These are phyloP conservation scores for Corythornis cristatus DNA, from an alignment of 2,113 vertebrate species.

Conservation along the genomic window DNA sequence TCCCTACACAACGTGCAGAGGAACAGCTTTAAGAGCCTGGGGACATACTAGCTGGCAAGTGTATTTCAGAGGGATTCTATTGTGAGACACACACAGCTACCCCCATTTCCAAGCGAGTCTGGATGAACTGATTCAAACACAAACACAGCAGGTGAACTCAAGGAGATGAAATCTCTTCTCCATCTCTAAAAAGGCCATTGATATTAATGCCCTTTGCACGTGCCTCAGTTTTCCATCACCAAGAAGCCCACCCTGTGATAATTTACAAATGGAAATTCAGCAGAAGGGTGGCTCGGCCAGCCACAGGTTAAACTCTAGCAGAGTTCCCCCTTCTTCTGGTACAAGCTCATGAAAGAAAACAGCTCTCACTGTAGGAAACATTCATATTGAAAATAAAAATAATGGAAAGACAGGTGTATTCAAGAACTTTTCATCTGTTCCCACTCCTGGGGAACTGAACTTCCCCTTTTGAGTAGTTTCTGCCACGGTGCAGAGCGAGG, in stretches of 20 bases:
- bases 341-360: neutral
- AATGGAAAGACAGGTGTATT: neutral
- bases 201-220: fast-evolving
- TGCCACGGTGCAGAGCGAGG: neutral
- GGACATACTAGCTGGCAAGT: neutral
- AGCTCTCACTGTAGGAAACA: neutral
- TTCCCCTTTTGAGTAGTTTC: neutral
- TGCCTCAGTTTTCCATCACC: neutral
- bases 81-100: neutral
- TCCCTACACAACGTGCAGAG: neutral
- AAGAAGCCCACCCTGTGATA: neutral
- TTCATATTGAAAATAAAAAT: neutral
- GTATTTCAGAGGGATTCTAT: neutral
- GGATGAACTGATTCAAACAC: neutral
- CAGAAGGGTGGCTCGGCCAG: neutral
- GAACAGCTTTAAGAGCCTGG: neutral
- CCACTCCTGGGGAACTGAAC: neutral
- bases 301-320: neutral
- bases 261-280: neutral
- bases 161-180: neutral
- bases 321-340: neutral
- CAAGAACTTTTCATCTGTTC: neutral
- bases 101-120: neutral
- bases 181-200: neutral
- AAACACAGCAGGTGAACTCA: neutral